These are phyloP conservation scores for Myotis pilosus DNA, from an alignment of 2,797 vertebrate genomes.

Conservation along the genomic window DNA sequence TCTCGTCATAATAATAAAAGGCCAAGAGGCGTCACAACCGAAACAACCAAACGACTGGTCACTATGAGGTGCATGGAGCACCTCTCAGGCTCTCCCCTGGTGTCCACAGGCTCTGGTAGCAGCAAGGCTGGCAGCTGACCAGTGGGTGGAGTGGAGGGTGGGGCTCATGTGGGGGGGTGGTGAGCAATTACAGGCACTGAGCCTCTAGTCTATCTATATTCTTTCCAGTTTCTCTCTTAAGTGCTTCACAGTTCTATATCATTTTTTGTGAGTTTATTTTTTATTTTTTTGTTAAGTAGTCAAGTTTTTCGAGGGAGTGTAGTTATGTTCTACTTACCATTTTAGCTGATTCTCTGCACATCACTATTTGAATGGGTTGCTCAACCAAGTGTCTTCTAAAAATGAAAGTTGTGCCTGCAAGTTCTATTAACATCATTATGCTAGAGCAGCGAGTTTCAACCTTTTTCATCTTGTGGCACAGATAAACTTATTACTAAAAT, in stretches of 20 bases:
- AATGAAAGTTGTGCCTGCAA: neutral
- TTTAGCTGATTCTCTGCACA: neutral
- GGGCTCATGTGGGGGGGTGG: no score
- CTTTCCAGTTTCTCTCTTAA: neutral
- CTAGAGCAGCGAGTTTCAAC: no score
- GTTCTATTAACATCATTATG: neutral
- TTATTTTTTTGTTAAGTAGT: neutral
- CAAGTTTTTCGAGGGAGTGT: neutral
- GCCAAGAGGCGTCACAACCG: no score
- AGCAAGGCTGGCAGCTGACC: no score
- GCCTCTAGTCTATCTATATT: neutral
- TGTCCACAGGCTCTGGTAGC: no score
- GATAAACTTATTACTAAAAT: no score
- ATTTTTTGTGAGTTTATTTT: neutral
- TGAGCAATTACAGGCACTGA: fast-evolving
- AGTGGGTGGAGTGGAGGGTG: no score
- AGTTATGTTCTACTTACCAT: neutral
- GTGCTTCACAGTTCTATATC: neutral
- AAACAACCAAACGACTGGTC: no score
- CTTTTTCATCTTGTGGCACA: no score
- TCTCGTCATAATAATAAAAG: neutral
- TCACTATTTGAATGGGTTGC: neutral
- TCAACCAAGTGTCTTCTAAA: neutral
- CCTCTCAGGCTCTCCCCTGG: no score
- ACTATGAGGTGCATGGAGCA: no score